Evolutionary conservation across 2,888 invertebrate genomes (phyloP).

Genomic region (Lepidocyrtinus sp.): DNA sequence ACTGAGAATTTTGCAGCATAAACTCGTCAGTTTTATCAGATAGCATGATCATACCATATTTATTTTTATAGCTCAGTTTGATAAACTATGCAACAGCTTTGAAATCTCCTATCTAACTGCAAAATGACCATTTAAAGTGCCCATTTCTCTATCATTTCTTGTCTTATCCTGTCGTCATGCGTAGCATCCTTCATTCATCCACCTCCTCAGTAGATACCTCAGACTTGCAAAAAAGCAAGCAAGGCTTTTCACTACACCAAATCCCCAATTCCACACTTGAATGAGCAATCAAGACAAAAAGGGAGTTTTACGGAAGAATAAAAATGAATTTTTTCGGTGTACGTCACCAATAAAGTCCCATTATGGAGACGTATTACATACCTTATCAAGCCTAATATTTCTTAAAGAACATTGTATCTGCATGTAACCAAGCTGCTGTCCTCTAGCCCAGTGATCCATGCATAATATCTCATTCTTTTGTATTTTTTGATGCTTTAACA

Average conservation of each 20-base stretch:
- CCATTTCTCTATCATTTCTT: background rate
- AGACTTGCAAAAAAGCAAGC: background rate
- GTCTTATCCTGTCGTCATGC: background rate
- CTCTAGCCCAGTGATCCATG: too few species aligned
- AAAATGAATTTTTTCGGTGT: background rate
- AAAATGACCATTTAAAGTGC: slow-evolving; percentile 42
- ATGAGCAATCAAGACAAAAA: slow-evolving; percentile 12
- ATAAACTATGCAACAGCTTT: background rate
- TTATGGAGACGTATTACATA: background rate
- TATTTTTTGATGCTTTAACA: background rate
- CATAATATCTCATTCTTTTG: too few species aligned
- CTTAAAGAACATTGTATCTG: background rate
- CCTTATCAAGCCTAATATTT: background rate
- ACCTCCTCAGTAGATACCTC: too few species aligned
- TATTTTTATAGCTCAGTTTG: too few species aligned
- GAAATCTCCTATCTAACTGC: slow-evolving; percentile 39
- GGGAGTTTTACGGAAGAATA: background rate
- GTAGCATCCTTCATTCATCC: too few species aligned
- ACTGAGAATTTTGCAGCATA: too few species aligned
- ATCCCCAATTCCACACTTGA: slow-evolving; percentile 18
- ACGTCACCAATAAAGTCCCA: slow-evolving; percentile 8
- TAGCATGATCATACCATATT: too few species aligned
- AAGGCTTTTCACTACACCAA: background rate
- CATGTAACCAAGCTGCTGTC: background rate
- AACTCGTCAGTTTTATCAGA: too few species aligned